These are phyloP conservation scores for Strigops habroptila DNA, from an alignment of 2,113 vertebrate genomes.

Conservation along the genomic window DNA sequence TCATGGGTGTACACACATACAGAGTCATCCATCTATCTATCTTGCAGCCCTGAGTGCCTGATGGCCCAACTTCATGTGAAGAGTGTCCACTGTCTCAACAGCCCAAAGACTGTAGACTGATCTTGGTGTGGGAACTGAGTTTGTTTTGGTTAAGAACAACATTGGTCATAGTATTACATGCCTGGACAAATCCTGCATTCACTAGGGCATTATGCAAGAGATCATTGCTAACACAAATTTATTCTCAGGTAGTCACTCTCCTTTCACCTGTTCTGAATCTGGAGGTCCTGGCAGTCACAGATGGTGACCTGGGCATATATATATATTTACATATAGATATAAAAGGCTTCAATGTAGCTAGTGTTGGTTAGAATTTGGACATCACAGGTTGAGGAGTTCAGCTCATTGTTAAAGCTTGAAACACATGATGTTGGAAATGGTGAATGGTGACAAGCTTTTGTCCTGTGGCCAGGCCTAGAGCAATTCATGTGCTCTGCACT, in stretches of 20 bases:
- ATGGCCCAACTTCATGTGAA: background rate
- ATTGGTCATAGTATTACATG: background rate
- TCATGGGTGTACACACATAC: background rate
- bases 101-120: background rate
- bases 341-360: background rate
- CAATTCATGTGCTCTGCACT: background rate
- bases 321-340: no score
- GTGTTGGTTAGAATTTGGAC: background rate
- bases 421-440: background rate
- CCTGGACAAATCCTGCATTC: background rate
- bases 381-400: background rate
- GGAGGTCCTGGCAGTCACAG: background rate
- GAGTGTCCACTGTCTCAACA: background rate
- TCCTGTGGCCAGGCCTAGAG: background rate
- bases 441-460: background rate
- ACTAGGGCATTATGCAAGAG: background rate
- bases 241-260: background rate
- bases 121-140: background rate
- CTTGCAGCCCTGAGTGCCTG: background rate
- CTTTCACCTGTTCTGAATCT: background rate
- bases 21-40: fast-evolving
- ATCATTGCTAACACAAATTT: background rate
- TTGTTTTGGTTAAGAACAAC: background rate
- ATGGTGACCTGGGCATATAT: background rate
- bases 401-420: background rate